Percentiles rank a stretch among this genome's conserved stretches.
Evolutionary conservation across 2,888 invertebrate genomes (phyloP).

Genomic region (Theretra japonica): DNA sequence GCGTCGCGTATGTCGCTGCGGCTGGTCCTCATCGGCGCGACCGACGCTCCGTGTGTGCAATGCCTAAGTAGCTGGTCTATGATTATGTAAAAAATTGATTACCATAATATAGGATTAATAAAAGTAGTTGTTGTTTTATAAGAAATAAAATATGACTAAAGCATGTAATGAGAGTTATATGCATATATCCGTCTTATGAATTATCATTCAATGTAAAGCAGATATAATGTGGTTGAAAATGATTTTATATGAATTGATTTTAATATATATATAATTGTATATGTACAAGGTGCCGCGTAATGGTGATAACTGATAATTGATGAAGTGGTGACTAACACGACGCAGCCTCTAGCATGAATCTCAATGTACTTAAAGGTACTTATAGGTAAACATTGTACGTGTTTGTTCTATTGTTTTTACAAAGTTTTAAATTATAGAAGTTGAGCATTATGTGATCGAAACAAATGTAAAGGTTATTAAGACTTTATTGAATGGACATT

Average conservation of each 20-base stretch:
- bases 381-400: slow-evolving; percentile 56
- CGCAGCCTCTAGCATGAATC: slow-evolving; percentile 55
- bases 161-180: slow-evolving; percentile 81
- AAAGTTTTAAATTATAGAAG: slow-evolving; percentile 72
- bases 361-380: slow-evolving; percentile 56
- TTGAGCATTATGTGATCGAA: slow-evolving; percentile 84
- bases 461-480: slow-evolving; percentile 78
- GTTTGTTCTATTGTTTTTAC: slow-evolving; percentile 73
- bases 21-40: slow-evolving; percentile 38
- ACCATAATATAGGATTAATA: slow-evolving; percentile 70
- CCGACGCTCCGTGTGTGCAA: slow-evolving; percentile 53
- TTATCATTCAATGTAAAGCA: slow-evolving; percentile 69
- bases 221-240: slow-evolving; percentile 77
- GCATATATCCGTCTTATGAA: slow-evolving; percentile 84
- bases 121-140: slow-evolving; percentile 83
- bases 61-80: slow-evolving; percentile 75
- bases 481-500: slow-evolving; percentile 82
- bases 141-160: slow-evolving; percentile 77
- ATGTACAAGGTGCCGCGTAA: slow-evolving; percentile 72
- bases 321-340: slow-evolving; percentile 35
- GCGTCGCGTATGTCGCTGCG: slow-evolving; percentile 22
- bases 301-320: slow-evolving; percentile 54
- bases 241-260: slow-evolving; percentile 81
- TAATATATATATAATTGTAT: slow-evolving; percentile 74
- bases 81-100: slow-evolving; percentile 65